These are phyloP conservation scores for Erebia ligea DNA, from an alignment of 2,888 invertebrate species.

Conservation along the genomic window DNA sequence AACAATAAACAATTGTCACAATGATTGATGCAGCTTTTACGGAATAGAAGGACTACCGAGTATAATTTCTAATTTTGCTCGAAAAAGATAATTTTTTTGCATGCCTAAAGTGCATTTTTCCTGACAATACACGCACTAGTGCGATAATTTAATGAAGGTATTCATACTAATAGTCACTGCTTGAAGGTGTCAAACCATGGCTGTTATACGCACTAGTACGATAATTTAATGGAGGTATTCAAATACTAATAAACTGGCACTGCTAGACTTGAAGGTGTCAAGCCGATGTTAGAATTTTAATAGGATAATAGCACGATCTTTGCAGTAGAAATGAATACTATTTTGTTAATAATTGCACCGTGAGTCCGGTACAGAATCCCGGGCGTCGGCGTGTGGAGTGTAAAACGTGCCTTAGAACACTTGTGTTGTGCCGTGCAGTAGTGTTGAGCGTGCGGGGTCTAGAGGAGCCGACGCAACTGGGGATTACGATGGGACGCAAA, in stretches of 20 bases:
- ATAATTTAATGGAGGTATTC: background rate
- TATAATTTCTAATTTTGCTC: too few species aligned
- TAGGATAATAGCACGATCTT: too few species aligned
- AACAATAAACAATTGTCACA: too few species aligned
- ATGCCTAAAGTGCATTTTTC: background rate
- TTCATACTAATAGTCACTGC: background rate
- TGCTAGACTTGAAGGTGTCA: too few species aligned
- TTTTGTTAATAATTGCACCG: conserved; percentile 16
- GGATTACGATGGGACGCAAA: too few species aligned
- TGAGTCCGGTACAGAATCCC: conserved; percentile 26
- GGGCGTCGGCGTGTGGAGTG: conserved; percentile 53
- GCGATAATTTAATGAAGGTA: background rate
- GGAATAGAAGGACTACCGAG: too few species aligned
- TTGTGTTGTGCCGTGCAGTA: conserved; percentile 34
- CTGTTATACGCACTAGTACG: background rate
- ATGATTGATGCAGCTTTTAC: too few species aligned
- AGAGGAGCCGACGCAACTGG: too few species aligned
- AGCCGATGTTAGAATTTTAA: too few species aligned
- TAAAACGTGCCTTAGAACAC: conserved; percentile 73
- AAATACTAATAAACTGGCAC: too few species aligned
- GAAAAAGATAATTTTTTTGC: background rate
- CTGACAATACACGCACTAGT: background rate
- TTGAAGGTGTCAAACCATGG: too few species aligned
- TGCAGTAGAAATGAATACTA: background rate
- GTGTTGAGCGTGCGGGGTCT: background rate